Conservation (phyloP, 2,113 vertebrate species). For the Spea multiplicata region DNA sequence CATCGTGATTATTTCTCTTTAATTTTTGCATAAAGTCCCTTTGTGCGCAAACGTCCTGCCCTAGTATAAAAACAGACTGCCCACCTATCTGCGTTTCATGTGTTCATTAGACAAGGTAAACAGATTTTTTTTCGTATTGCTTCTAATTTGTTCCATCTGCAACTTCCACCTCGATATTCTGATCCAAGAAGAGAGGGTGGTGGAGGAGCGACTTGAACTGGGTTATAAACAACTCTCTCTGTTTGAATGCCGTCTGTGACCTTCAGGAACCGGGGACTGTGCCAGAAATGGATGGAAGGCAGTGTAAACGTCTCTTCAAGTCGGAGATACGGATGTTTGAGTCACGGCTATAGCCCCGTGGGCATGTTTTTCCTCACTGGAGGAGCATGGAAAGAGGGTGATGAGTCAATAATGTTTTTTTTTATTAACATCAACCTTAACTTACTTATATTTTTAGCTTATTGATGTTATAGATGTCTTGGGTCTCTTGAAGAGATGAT, state of each 20-base stretch:
- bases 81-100: background rate
- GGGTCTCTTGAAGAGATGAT: too few relatives aligned
- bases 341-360: background rate
- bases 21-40: background rate
- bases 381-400: slow-evolving; percentile 23
- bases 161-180: background rate
- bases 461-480: too few relatives aligned
- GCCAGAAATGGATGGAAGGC: background rate
- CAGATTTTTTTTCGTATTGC: slow-evolving; percentile 8
- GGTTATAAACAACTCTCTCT: slow-evolving; percentile 10
- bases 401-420: background rate
- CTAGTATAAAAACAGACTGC: background rate
- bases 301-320: background rate
- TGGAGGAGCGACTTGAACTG: background rate
- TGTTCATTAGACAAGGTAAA: slow-evolving; percentile 8
- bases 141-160: slow-evolving; percentile 32
- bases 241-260: slow-evolving; percentile 13
- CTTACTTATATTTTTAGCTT: background rate
- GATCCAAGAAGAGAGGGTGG: slow-evolving; percentile 6
- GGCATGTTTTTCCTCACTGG: background rate
- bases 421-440: background rate
- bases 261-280: background rate
- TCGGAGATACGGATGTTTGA: slow-evolving; percentile 11
- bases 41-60: background rate
- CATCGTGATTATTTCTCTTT: background rate